phyloP scores from a whole-genome alignment of 2,797 vertebrate species.

The Malurus splendens region DNA sequence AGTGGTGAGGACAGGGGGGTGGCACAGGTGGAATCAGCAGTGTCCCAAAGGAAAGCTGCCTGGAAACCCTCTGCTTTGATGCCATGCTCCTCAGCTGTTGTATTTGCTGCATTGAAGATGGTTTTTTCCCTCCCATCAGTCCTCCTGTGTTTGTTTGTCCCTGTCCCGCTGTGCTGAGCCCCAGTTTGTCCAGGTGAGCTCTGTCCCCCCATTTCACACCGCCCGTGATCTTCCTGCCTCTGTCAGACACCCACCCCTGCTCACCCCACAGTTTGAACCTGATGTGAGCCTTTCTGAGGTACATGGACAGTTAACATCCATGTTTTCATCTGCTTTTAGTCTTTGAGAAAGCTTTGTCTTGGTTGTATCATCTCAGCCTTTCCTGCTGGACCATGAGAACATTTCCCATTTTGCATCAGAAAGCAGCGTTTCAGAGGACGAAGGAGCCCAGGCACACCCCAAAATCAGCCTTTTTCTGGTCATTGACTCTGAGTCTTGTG shows the following conservation, averaged over 20 bases:
- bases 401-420: background rate
- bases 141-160: rapidly evolving
- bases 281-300: background rate
- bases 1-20: background rate
- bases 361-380: background rate
- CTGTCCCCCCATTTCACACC: rapidly evolving
- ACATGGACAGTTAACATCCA: background rate
- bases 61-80: background rate
- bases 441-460: background rate
- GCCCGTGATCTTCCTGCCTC: background rate
- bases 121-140: background rate
- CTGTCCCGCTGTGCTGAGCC: background rate
- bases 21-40: background rate
- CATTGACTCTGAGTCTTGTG: background rate
- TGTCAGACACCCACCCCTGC: background rate
- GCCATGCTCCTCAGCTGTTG: background rate
- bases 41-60: rapidly evolving
- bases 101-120: rapidly evolving
- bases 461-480: background rate
- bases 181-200: rapidly evolving
- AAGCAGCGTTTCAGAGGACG: rapidly evolving
- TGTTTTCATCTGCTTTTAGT: background rate
- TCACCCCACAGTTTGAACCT: background rate
- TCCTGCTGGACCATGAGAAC: background rate
- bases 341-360: background rate